Conservation (phyloP, 2,888 invertebrate species). For the Dascillus cervinus region DNA sequence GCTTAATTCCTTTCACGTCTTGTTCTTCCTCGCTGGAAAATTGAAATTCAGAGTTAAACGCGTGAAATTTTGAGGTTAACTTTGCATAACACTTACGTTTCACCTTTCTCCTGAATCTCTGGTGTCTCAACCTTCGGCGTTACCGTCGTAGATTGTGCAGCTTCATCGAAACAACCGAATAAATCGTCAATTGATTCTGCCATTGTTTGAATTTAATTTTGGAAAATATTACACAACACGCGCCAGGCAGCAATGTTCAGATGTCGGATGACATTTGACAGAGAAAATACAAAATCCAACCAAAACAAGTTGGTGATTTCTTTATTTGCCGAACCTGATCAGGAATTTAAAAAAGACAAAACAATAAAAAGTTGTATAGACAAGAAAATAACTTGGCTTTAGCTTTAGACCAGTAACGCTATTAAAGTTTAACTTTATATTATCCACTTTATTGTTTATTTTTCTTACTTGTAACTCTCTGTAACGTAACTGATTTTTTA, state of each 20-base stretch:
- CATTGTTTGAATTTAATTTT: constrained; percentile 22
- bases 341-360: too few relatives aligned
- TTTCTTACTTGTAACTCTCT: too few relatives aligned
- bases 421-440: too few relatives aligned
- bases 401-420: too few relatives aligned
- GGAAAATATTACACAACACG: neutral
- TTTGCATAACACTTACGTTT: constrained; percentile 8
- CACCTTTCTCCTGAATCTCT: constrained; percentile 3
- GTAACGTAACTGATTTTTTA: too few relatives aligned
- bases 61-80: constrained; percentile 17
- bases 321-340: too few relatives aligned
- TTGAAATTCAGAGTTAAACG: constrained; percentile 15
- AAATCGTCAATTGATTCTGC: constrained; percentile 39
- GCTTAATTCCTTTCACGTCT: constrained; percentile 27
- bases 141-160: constrained; percentile 7
- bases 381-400: too few relatives aligned
- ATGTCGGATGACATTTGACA: too few relatives aligned
- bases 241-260: neutral
- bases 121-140: neutral
- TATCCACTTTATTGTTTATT: too few relatives aligned
- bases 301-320: too few relatives aligned
- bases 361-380: too few relatives aligned
- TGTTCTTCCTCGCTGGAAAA: constrained; percentile 20
- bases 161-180: constrained; percentile 39
- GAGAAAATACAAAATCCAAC: too few relatives aligned